These are phyloP conservation scores for Crotalus helleri DNA, from an alignment of 2,113 vertebrate species.

Conservation along the genomic window DNA sequence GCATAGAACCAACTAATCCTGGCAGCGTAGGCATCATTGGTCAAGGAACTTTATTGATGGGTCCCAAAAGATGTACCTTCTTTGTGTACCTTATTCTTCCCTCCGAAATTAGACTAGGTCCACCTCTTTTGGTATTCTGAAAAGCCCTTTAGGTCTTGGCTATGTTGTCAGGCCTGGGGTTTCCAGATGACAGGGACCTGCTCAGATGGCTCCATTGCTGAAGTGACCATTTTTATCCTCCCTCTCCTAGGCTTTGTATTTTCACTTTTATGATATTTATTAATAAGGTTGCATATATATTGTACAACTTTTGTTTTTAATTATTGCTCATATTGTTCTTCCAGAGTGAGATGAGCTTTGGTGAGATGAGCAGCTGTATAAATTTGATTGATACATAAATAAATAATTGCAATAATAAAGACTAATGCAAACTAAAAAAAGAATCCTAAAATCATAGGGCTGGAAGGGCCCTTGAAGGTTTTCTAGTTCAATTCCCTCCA, in stretches of 20 bases:
- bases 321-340: background rate
- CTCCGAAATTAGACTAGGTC: background rate
- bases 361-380: background rate
- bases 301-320: background rate
- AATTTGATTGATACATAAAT: background rate
- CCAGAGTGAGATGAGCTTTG: background rate
- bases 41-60: background rate
- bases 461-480: too few relatives aligned
- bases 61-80: background rate
- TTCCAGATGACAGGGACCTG: background rate
- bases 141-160: background rate
- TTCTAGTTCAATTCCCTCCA: too few relatives aligned
- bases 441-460: too few relatives aligned
- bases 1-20: background rate
- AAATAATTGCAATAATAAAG: background rate
- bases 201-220: background rate
- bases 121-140: background rate
- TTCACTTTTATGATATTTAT: background rate
- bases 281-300: background rate
- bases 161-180: background rate
- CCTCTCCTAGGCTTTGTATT: background rate
- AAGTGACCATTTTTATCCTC: background rate
- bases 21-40: background rate
- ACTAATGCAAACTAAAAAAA: background rate
- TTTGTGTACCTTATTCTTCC: background rate